These are phyloP conservation scores for Orientallactaga bullata DNA, from an alignment of 2,113 vertebrate genomes.

Conservation along the genomic window DNA sequence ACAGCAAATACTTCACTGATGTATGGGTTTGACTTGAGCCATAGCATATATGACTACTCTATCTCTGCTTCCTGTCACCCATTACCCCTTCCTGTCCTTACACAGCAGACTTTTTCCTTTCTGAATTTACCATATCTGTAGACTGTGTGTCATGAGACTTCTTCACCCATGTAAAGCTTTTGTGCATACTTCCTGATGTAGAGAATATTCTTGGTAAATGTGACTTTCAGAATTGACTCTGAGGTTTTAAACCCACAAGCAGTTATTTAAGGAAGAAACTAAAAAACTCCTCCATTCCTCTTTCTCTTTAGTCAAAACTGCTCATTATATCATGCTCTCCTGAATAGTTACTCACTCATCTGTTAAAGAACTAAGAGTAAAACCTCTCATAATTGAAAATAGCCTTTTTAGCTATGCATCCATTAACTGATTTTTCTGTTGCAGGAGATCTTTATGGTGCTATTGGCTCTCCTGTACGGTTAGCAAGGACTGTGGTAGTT, in stretches of 20 bases:
- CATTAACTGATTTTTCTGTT: constrained; percentile 57
- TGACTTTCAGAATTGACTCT: constrained; percentile 47
- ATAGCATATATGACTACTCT: not conserved
- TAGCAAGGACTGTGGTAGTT: constrained; percentile 95
- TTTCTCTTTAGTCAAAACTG: constrained; percentile 21
- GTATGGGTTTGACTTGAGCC: constrained; percentile 26
- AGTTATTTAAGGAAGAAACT: constrained; percentile 32
- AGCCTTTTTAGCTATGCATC: not conserved
- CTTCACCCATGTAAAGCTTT: not conserved
- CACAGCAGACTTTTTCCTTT: not conserved
- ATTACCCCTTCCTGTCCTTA: not conserved
- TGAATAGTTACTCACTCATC: constrained; percentile 21
- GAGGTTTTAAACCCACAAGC: constrained; percentile 47
- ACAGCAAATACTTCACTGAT: no score
- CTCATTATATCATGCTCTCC: not conserved
- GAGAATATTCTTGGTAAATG: not conserved
- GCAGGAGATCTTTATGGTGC: constrained; percentile 97
- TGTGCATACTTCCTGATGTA: not conserved
- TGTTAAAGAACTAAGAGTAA: constrained; percentile 52
- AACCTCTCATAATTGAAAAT: constrained; percentile 52
- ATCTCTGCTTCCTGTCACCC: not conserved
- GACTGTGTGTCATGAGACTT: not conserved
- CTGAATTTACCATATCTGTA: not conserved
- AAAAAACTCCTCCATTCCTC: not conserved
- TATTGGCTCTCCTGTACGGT: constrained; percentile 97